These are phyloP conservation scores for Gallinago jamesoni DNA, from an alignment of 2,113 vertebrate genomes.

Conservation along the genomic window DNA sequence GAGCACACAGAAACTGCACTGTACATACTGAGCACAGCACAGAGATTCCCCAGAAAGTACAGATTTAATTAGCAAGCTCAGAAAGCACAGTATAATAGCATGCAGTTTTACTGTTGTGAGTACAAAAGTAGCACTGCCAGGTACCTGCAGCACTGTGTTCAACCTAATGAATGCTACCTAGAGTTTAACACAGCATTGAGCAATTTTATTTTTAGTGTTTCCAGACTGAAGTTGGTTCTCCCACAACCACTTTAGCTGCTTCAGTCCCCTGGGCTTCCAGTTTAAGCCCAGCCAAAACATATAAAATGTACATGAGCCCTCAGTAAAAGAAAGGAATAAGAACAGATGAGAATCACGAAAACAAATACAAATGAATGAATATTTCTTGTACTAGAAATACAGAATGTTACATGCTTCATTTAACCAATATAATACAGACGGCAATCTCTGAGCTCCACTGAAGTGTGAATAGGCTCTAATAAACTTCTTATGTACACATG, in stretches of 20 bases:
- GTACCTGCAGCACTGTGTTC: neutral
- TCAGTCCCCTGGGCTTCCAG: neutral
- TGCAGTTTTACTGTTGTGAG: neutral
- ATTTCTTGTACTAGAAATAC: conserved; percentile 29
- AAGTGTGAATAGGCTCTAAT: conserved; percentile 54
- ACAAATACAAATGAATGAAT: conserved; percentile 41
- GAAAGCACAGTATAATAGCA: neutral
- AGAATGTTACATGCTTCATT: conserved; percentile 47
- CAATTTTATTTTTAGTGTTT: neutral
- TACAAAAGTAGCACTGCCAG: neutral
- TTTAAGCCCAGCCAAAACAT: neutral
- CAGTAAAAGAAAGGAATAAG: neutral
- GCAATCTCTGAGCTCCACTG: conserved; percentile 39
- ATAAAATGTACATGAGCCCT: neutral
- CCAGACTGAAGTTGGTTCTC: neutral
- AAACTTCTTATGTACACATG: conserved; percentile 53
- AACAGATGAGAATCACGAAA: conserved; percentile 33
- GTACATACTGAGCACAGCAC: neutral
- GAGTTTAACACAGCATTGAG: neutral
- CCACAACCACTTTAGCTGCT: neutral
- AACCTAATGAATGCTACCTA: neutral
- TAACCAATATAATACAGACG: conserved; percentile 41
- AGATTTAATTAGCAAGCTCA: neutral
- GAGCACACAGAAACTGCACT: neutral
- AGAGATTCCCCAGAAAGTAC: neutral